Percentiles rank a stretch among this genome's conserved stretches.
These are phyloP conservation scores for Myanophis thanlyinensis DNA, from an alignment of 2,113 vertebrate species.

Conservation along the genomic window DNA sequence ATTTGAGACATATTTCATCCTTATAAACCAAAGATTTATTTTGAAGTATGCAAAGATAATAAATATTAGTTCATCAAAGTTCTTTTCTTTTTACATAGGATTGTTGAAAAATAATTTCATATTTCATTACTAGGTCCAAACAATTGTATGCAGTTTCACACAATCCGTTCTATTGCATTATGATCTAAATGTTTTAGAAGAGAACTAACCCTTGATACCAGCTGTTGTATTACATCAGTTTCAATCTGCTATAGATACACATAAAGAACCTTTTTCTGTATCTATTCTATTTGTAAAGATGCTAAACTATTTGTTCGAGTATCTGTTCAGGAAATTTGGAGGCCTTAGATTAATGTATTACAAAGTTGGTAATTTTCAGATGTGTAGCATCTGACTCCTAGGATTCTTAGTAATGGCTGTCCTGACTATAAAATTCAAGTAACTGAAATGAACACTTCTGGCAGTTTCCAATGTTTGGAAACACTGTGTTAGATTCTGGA, in stretches of 20 bases:
- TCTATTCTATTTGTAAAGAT: not conserved
- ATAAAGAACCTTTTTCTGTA: not conserved
- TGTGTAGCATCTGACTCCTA: not conserved
- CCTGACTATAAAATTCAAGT: not conserved
- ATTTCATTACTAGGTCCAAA: not conserved
- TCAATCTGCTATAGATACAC: not conserved
- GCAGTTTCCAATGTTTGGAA: not conserved
- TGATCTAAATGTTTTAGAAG: not conserved
- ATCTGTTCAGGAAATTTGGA: not conserved
- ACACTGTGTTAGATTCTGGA: not conserved
- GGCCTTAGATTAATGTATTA: not conserved
- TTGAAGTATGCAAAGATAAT: not conserved
- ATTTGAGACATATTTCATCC: not conserved
- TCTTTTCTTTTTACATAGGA: not conserved
- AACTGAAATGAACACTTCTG: not conserved
- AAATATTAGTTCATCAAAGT: not conserved
- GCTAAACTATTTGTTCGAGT: not conserved
- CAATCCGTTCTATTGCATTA: not conserved
- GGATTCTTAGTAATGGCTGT: not conserved
- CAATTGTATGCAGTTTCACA: not conserved
- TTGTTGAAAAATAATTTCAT: not conserved
- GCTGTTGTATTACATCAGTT: not conserved
- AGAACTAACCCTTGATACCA: not conserved
- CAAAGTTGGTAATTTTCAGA: not conserved
- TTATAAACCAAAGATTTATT: not conserved